Conservation (phyloP, 2,797 vertebrate species). For the Hydrolagus colliei region DNA sequence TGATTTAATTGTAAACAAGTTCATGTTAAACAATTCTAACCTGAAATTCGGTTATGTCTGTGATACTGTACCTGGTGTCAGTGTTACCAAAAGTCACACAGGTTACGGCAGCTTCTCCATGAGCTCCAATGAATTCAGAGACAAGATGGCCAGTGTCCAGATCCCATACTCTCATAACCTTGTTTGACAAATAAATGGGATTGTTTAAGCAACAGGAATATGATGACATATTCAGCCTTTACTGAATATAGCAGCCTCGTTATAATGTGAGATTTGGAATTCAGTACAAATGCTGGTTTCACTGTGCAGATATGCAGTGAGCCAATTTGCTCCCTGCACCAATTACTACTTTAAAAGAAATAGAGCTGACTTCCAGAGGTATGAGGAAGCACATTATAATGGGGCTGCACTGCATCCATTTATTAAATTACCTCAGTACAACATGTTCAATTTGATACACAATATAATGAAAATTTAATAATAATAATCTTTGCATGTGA, state of each 20-base stretch:
- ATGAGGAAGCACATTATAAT: too few species aligned
- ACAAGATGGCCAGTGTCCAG: constrained; percentile 39
- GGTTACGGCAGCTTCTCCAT: constrained; percentile 37
- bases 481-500: too few species aligned
- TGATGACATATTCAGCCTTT: not conserved
- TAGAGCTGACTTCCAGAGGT: too few species aligned
- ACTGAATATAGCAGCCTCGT: not conserved
- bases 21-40: not conserved
- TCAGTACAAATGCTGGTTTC: too few species aligned
- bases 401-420: too few species aligned
- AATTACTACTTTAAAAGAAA: too few species aligned
- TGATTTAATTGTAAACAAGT: not conserved
- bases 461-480: too few species aligned
- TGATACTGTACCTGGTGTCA: constrained; percentile 38
- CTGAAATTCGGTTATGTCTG: not conserved
- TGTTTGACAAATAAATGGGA: not conserved
- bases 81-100: constrained; percentile 38
- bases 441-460: too few species aligned
- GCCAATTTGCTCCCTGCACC: too few species aligned
- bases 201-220: not conserved
- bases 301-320: too few species aligned
- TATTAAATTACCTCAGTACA: too few species aligned
- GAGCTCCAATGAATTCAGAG: constrained; percentile 35
- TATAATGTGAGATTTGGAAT: too few species aligned
- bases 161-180: constrained; percentile 42